Percentiles rank a stretch among this genome's conserved stretches.
These are phyloP conservation scores for Saguinus imperator DNA, from an alignment of 2,113 vertebrate genomes.

Conservation along the genomic window DNA sequence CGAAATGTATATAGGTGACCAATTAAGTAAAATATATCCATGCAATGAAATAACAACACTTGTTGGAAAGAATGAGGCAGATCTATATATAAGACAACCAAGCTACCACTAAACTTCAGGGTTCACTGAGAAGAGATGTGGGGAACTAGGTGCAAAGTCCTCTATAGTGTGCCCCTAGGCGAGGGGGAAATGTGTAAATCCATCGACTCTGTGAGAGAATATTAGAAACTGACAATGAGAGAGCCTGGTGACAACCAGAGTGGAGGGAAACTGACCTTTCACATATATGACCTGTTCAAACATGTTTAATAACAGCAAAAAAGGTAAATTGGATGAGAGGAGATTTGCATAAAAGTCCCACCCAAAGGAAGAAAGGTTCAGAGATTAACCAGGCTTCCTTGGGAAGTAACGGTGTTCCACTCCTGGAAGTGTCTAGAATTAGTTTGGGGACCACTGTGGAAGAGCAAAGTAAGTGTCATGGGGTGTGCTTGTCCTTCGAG, in stretches of 20 bases:
- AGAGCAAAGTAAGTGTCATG: not conserved
- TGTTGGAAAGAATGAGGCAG: not conserved
- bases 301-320: not conserved
- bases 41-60: not conserved
- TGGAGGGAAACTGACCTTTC: not conserved
- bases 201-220: not conserved
- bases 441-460: not conserved
- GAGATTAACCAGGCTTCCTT: not conserved
- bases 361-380: not conserved
- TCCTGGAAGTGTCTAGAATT: not conserved
- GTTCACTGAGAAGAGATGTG: not conserved
- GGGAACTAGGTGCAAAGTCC: not conserved
- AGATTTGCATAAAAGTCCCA: not conserved
- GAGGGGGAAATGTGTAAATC: not conserved
- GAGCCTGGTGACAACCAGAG: not conserved
- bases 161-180: too few relatives aligned
- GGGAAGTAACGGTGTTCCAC: not conserved
- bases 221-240: not conserved
- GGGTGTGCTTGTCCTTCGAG: not conserved
- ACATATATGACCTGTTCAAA: not conserved
- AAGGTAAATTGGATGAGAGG: not conserved
- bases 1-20: not conserved
- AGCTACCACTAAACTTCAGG: not conserved
- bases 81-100: not conserved
- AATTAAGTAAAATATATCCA: not conserved